These are phyloP conservation scores for Dasypolia templi DNA, from an alignment of 2,888 invertebrate species.

Conservation along the genomic window DNA sequence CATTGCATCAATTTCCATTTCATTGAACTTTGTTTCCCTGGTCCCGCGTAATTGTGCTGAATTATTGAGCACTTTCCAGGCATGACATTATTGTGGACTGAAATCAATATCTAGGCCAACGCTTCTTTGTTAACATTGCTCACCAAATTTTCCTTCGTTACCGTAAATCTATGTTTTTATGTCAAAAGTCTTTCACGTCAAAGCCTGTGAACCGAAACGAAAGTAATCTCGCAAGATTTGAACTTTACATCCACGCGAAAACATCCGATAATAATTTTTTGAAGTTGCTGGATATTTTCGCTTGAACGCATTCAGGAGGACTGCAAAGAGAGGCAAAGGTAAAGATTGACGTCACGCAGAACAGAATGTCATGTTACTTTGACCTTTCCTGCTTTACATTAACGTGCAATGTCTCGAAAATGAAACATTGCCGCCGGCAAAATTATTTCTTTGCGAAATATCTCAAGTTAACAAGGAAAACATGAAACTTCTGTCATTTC, in stretches of 20 bases:
- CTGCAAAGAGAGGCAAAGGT: conserved; percentile 73
- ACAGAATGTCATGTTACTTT: conserved; percentile 71
- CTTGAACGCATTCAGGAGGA: conserved; percentile 77
- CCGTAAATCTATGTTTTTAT: conserved; percentile 49
- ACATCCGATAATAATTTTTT: conserved; percentile 76
- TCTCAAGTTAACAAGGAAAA: conserved; percentile 81
- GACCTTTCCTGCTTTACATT: conserved; percentile 71
- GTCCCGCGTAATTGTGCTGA: conserved; percentile 36
- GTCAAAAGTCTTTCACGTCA: conserved; percentile 51
- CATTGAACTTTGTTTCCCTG: conserved; percentile 45
- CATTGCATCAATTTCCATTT: conserved; percentile 55
- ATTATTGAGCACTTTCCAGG: conserved; percentile 47
- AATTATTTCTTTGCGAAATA: conserved; percentile 76
- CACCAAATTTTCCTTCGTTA: conserved; percentile 28
- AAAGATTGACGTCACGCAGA: conserved; percentile 69
- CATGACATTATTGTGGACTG: conserved; percentile 35
- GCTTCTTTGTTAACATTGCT: conserved; percentile 31
- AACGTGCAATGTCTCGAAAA: conserved; percentile 69
- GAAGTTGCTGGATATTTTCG: conserved; percentile 76
- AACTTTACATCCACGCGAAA: conserved; percentile 71
- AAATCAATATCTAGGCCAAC: conserved; percentile 37
- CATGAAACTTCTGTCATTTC: conserved; percentile 79
- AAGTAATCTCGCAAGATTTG: conserved; percentile 66
- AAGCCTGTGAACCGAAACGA: conserved; percentile 52
- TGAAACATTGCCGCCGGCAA: conserved; percentile 67